Conservation (phyloP, 2,888 invertebrate species). For the Biston betularia region DNA sequence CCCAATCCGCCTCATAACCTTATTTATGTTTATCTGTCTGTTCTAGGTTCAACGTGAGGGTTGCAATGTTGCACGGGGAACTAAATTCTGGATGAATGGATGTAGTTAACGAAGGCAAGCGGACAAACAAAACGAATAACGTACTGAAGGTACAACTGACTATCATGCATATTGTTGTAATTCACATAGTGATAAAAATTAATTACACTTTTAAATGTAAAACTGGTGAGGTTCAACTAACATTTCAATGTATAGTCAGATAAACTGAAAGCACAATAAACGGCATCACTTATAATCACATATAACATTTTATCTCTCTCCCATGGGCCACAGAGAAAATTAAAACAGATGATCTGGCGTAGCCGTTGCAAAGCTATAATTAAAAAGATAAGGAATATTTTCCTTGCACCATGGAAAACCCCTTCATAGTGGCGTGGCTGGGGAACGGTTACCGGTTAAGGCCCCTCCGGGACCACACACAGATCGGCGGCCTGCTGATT, state of each 20-base stretch:
- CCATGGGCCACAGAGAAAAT: conserved; percentile 74
- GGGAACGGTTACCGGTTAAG: conserved; percentile 78
- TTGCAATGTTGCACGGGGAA: conserved; percentile 3
- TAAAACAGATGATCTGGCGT: conserved; percentile 83
- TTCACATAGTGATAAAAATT: not conserved
- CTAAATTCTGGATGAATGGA: conserved; percentile 7
- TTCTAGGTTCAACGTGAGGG: conserved; percentile 18
- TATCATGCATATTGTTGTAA: not conserved
- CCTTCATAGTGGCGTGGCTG: conserved; percentile 59
- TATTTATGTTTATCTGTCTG: conserved; percentile 38
- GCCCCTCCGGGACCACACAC: conserved; percentile 76
- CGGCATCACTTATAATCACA: conserved; percentile 38
- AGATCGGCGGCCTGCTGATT: conserved; percentile 79
- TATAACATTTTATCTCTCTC: conserved; percentile 56
- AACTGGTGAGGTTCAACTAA: not conserved
- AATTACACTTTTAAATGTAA: not conserved
- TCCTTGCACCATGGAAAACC: conserved; percentile 74
- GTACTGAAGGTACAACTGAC: not conserved
- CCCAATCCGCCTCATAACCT: conserved; percentile 31
- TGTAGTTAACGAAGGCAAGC: not conserved
- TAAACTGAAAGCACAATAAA: conserved; percentile 29
- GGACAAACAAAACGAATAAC: not conserved
- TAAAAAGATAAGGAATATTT: conserved; percentile 86
- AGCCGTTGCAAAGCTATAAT: conserved; percentile 77
- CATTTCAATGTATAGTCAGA: not conserved